These are phyloP conservation scores for Sylvilagus bachmani DNA, from an alignment of 2,113 vertebrate species.

Conservation along the genomic window DNA sequence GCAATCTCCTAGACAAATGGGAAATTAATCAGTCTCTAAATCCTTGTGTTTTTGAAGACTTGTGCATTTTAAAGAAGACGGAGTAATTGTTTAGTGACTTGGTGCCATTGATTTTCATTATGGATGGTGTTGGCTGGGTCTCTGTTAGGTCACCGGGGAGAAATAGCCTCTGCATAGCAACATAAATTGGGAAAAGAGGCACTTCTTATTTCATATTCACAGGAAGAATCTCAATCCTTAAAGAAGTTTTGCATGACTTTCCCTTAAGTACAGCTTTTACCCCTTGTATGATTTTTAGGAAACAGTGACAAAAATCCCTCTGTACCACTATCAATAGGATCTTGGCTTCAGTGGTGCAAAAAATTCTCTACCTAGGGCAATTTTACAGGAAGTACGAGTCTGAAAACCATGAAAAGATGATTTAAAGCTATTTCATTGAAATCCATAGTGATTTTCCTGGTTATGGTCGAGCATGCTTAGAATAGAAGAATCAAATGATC, in stretches of 20 bases:
- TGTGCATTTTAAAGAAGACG: constrained; percentile 92
- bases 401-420: constrained; percentile 2
- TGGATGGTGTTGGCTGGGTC: constrained; percentile 89
- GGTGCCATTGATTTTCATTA: constrained; percentile 94
- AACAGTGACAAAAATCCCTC: constrained; percentile 50
- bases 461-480: not conserved
- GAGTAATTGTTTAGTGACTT: constrained; percentile 94
- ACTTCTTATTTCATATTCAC: constrained; percentile 85
- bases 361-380: not conserved
- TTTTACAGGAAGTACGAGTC: not conserved
- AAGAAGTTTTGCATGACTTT: constrained; percentile 85
- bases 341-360: constrained; percentile 9
- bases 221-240: constrained; percentile 80
- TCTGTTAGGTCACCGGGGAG: constrained; percentile 90
- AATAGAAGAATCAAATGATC: constrained; percentile 66
- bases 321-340: constrained; percentile 5
- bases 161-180: constrained; percentile 90
- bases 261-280: constrained; percentile 73
- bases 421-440: constrained; percentile 45
- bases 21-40: constrained; percentile 92
- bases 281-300: constrained; percentile 45
- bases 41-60: constrained; percentile 88
- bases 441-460: constrained; percentile 55
- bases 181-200: constrained; percentile 86
- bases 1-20: constrained; percentile 88